Evolutionary conservation across 2,888 invertebrate species (phyloP), one percentile per base, ranked within the genome.

Genomic region (Microctonus aethiopoides): DNA sequence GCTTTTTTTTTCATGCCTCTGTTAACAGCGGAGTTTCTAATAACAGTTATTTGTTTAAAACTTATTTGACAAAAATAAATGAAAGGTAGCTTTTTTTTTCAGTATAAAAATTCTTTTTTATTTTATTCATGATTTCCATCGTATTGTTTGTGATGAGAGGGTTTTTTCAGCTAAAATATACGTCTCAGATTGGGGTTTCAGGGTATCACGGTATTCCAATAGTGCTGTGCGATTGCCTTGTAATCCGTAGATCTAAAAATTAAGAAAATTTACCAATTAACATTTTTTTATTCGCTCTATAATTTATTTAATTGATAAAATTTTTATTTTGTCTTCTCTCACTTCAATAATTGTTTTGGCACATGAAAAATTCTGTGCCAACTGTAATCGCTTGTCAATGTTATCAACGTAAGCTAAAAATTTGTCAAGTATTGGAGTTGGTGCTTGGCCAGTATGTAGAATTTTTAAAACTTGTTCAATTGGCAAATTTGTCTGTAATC

Each of bases 151-250:
- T 62, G 81, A 82, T 77, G 91, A 89, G 0, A 95, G 84, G 1
- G 91, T 91, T 79, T 91, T 93, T 78, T 94, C 94, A 46, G 93
- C 93, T 71, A 93, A 89, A 77, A 92, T 91, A 77, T 91, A 92
- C 79, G 93, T 93, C 77, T 94, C 93, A 0, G 92, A 91, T 74
- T 92, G 90, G 0, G 90, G 89, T 63, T 88, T 88, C 1, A 93
- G 84, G 3, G 89, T 88, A 78, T 89, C 89, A 81, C 91, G 91
- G 79, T 93, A 92, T 74, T 89, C 89, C 3, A 90, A 87, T 6
- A 93, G 86, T 0, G 91, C 89, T 0, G 87, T 79, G 46, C 92
- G 87, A 83, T 93, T 92, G 71, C 90, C 91, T 81, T 91, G 91
- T 51, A 89, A 88, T 0, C 89, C 89, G 39, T 83, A 83, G 56